Base-by-base conservation (phyloP, 2,113 vertebrate genomes). In the Naja naja region DNA sequence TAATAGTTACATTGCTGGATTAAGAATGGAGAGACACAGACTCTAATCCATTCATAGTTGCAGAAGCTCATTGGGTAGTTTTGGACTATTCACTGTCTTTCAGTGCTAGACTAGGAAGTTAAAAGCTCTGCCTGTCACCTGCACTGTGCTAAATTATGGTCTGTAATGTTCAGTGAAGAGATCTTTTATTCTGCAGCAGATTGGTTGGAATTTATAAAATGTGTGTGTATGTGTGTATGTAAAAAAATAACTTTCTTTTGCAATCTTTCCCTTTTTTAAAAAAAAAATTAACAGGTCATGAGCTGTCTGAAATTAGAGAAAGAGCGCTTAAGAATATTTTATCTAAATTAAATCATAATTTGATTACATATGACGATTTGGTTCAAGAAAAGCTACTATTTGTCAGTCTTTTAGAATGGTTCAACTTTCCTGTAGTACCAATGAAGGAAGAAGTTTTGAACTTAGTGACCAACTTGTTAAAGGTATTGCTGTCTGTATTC, bases 361-460 rank as follows among this genome's bases (percentile, higher is more conserved):
- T 99, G 34, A 94, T 99, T 74, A 95, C 98, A 0, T 94, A 98
- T 43, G 95, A 96, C 0, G 99, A 99, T 93, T 97, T 99, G 1
- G 96, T 98, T 58, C 98, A 98, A 22, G 98, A 99, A 90, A 98
- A 98, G 93, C 95, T 96, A 0, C 98, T 99, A 85, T 98, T 99
- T 88, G 90, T 97, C 74, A 97, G 96, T 92, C 97, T 99, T 53
- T 97, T 99, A 92, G 98, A 98, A 86, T 99, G 99, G 99, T 99
- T 99, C 97, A 99, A 98, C 95, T 99, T 99, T 94, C 98, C 99
- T 0, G 96, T 98, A 0, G 98, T 98, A 27, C 98, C 99, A 8
- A 96, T 99, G 97, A 98, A 98, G 92, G 98, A 98, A 25, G 98
- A 99, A 85, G 98, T 98, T 22, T 97, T 99, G 43, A 95, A 96